These are phyloP conservation scores for Osmoderma eremita DNA, from an alignment of 2,888 invertebrate genomes.

Conservation along the genomic window DNA sequence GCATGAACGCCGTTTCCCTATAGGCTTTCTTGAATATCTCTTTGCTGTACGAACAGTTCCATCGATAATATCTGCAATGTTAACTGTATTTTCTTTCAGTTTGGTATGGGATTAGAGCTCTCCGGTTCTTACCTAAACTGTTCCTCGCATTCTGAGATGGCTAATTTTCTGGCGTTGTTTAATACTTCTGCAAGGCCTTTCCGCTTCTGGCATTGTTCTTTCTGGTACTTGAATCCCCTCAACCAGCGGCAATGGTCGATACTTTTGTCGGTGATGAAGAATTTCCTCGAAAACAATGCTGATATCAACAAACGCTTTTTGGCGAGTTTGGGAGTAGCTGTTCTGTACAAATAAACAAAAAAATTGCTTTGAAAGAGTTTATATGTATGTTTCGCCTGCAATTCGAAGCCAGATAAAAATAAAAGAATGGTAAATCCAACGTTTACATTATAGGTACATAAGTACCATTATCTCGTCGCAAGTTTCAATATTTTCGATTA, in stretches of 20 bases:
- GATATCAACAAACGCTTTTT: conserved; percentile 33
- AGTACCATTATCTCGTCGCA: conserved; percentile 23
- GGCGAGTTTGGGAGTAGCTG: conserved; percentile 7
- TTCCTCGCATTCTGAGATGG: conserved; percentile 71
- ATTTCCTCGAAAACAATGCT: conserved; percentile 27
- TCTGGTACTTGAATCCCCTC: conserved; percentile 70
- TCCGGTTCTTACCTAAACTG: conserved; percentile 67
- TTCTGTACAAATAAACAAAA: conserved; percentile 19
- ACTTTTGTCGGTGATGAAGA: conserved; percentile 20
- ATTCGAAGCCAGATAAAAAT: no score
- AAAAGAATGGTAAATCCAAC: not conserved
- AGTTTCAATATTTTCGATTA: conserved; percentile 24
- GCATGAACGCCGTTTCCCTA: conserved; percentile 77
- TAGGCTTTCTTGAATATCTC: conserved; percentile 69
- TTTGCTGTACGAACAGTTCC: conserved; percentile 75
- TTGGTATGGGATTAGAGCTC: not conserved
- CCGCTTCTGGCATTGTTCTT: conserved; percentile 71
- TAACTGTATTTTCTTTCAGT: conserved; percentile 3
- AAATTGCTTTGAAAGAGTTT: not conserved
- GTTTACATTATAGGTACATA: conserved; percentile 9
- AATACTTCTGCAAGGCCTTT: conserved; percentile 66
- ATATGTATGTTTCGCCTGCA: not conserved
- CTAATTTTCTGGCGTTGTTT: conserved; percentile 67
- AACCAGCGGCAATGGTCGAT: conserved; percentile 66
- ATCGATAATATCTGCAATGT: conserved; percentile 69